A percentile compares a stretch with the other conserved stretches of the same genome.
phyloP scores from a whole-genome alignment of 2,797 vertebrate genomes.

The Etheostoma perlongum region DNA sequence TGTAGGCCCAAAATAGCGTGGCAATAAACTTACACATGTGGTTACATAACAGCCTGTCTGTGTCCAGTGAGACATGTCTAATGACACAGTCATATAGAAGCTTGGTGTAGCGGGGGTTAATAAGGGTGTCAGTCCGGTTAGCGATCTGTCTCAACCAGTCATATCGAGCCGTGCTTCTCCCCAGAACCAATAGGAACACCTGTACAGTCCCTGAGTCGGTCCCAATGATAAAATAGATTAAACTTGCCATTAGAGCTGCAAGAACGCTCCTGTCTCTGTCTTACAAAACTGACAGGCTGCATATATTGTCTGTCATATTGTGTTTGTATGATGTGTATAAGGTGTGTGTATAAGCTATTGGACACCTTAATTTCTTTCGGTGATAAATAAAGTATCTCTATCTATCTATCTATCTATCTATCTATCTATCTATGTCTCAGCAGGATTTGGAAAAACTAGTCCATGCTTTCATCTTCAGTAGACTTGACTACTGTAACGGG shows the following conservation, averaged over 20 bases:
- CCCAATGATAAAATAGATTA: conserved; percentile 60
- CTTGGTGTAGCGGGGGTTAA: conserved; percentile 45
- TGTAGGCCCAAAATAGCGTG: conserved; percentile 45
- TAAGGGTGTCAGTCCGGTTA: conserved; percentile 20
- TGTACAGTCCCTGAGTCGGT: conserved; percentile 15
- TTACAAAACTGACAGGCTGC: too few species aligned
- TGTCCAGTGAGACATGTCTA: conserved; percentile 57
- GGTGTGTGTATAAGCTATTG: too few species aligned
- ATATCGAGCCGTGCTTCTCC: conserved; percentile 31
- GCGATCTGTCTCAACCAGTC: conserved; percentile 55
- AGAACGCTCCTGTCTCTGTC: too few species aligned
- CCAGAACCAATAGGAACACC: conserved; percentile 46
- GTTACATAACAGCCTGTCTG: conserved; percentile 59
- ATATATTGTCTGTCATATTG: too few species aligned
- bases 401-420: too few species aligned
- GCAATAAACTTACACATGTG: conserved; percentile 38
- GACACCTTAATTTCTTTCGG: too few species aligned
- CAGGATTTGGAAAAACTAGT: too few species aligned
- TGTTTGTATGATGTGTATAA: too few species aligned
- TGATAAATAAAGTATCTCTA: too few species aligned
- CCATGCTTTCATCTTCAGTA: too few species aligned
- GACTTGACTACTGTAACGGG: too few species aligned
- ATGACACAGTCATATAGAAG: conserved; percentile 35
- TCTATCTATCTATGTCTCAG: too few species aligned
- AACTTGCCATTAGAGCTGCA: conserved; percentile 18